Evolutionary conservation across 2,888 invertebrate genomes (phyloP), one percentile per base, ranked within the genome.

Genomic region (Lithophane socia): DNA sequence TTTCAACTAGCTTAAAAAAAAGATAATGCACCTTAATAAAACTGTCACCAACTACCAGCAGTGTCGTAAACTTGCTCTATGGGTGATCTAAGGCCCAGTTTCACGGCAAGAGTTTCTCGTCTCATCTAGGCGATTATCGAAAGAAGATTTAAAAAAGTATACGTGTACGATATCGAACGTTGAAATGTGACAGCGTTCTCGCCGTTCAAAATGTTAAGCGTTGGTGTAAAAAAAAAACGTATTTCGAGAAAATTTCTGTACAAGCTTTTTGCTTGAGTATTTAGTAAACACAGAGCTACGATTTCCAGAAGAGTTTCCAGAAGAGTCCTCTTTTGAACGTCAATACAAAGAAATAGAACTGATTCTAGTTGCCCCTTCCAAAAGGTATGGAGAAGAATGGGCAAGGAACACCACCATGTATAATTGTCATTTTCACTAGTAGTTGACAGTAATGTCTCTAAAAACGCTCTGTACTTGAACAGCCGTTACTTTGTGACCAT

Each of bases 61-160:
- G 54, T 13, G 37, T 80, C 81, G 75, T 80, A 75, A 80, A 80
- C 44, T 75, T 75, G 37, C 42, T 56, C 24, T 37, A 52, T 67
- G 56, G 66, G n/a, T 4, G 24, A 44, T 44, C 16, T 71, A 21
- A 65, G 49, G 52, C 5, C 42, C 10, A n/a, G 10, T 37, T 68
- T 54, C 37, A 68, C n/a, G 16, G 10, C 5, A 54, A 42, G 5
- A 54, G 3, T 18, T 54, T 54, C 37, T 52, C n/a, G 52, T 37
- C 67, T 21, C 29, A 8, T 29, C 12, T 29, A 8, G 4, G 13
- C 4, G 29, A 49, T 18, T 24, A 49, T 29, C 24, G 10, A 47
- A 66, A 10, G 5, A 47, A 12, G 5, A 13, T 8, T 1, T 7
- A 47, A 10, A 65, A 24, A 52, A 5, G 5, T 49, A 16, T 18